These are phyloP conservation scores for Dasyurus viverrinus DNA, from an alignment of 2,113 vertebrate genomes.

Conservation along the genomic window DNA sequence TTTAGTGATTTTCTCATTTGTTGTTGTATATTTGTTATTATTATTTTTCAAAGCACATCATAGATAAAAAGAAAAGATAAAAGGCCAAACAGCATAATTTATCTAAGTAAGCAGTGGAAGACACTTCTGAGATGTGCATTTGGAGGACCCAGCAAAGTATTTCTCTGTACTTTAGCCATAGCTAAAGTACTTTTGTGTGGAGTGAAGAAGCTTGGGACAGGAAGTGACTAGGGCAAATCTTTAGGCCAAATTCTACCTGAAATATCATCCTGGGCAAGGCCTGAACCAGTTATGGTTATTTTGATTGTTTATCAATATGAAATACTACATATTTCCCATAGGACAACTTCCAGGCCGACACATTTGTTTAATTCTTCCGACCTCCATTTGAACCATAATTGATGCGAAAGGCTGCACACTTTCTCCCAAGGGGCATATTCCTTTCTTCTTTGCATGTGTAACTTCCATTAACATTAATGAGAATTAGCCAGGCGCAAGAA, in stretches of 20 bases:
- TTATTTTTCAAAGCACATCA: constrained; percentile 8
- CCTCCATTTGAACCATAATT: accelerated
- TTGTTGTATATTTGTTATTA: no score
- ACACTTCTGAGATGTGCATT: neutral
- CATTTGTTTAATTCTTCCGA: neutral
- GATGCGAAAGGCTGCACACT: neutral
- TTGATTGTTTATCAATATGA: neutral
- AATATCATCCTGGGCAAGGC: accelerated
- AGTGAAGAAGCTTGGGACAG: neutral
- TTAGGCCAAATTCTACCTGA: neutral
- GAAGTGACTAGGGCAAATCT: neutral
- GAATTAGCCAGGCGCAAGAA: accelerated
- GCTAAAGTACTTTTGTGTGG: neutral
- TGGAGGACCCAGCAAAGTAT: neutral
- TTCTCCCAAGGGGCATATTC: neutral
- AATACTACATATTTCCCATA: accelerated
- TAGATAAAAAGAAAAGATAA: constrained; percentile 8
- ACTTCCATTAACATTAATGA: accelerated
- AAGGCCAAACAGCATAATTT: constrained; percentile 31
- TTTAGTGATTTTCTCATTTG: constrained; percentile 14
- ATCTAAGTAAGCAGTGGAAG: neutral
- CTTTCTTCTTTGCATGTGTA: neutral
- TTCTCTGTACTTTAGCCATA: neutral
- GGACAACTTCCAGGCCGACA: neutral
- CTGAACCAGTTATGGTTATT: accelerated